Base-by-base conservation (phyloP, 2,888 invertebrate species). In the Blera fallax region DNA sequence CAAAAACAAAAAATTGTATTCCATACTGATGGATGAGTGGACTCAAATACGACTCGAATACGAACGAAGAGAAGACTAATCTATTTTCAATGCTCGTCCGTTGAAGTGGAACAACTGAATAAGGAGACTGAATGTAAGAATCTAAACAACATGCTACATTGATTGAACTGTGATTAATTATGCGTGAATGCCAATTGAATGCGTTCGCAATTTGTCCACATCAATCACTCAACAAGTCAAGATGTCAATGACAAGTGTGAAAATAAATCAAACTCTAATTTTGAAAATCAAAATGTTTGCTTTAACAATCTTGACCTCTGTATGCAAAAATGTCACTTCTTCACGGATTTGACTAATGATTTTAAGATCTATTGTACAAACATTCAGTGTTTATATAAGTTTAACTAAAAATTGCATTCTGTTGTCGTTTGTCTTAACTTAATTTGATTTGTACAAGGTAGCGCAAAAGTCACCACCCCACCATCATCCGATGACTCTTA, bases 161-260 rank as follows among this genome's bases (percentile, higher is more conserved):
- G 78, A 83, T 73, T 72, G 83, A 78, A 43, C 52, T 54, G 67
- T 78, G 83, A 78, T 83, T 78, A 78, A 83, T 83, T 83, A 78
- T 73, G 83, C 78, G 83, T 83, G 58, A 83, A 83, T 69, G 40
- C 48, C 83, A 83, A 72, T 83, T 54, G 78, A 67, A 78, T 83
- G 73, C 73, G 58, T 62, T 34, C 62, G 29, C 60, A 72, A 77
- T 67, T 78, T 83, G 67, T 43, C 24, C 29, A 7, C 65, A 54
- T 77, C 82, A 77, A 77, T 77, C 69, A 64, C 21, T 62, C 62
- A 65, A 60, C 40, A 58, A 72, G 52, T 10, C 50, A 43, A 72
- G 60, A 27, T 69, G 82, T 72, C 82, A 76, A 27, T 65, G 58
- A 62, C 48, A 48, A 48, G 29, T 40, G 29, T 62, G 45, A 45